These are phyloP conservation scores for Seriola rivoliana DNA, from an alignment of 2,113 vertebrate species.

Conservation along the genomic window DNA sequence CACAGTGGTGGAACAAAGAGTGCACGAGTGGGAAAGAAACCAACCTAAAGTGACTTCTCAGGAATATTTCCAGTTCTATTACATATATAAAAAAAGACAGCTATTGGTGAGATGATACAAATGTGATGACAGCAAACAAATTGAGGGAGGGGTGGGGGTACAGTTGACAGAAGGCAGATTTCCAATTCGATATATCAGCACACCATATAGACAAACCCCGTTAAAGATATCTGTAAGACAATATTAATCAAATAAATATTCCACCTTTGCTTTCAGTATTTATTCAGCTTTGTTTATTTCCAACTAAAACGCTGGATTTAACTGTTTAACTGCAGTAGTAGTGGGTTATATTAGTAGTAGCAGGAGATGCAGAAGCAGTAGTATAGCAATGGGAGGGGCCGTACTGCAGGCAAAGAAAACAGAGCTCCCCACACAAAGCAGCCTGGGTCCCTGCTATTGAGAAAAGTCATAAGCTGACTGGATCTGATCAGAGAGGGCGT, in stretches of 20 bases:
- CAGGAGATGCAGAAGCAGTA: slow-evolving; percentile 85
- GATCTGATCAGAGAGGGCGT: slow-evolving; percentile 44
- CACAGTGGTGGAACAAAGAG: slow-evolving; percentile 54
- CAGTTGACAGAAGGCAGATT: slow-evolving; percentile 67
- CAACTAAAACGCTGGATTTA: slow-evolving; percentile 88
- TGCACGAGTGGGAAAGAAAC: slow-evolving; percentile 65
- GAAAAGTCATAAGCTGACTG: slow-evolving; percentile 50
- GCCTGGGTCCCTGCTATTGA: slow-evolving; percentile 53
- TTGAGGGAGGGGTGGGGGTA: slow-evolving; percentile 30
- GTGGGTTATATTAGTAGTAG: slow-evolving; percentile 83
- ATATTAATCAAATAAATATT: slow-evolving; percentile 85
- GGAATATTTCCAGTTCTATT: slow-evolving; percentile 78
- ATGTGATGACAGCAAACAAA: slow-evolving; percentile 44
- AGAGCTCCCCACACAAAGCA: slow-evolving; percentile 48
- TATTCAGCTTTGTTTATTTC: slow-evolving; percentile 72
- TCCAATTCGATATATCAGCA: slow-evolving; percentile 69
- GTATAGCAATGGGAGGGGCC: slow-evolving; percentile 73
- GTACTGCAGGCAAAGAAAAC: slow-evolving; percentile 64
- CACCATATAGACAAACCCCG: slow-evolving; percentile 60
- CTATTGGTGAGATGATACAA: slow-evolving; percentile 64
- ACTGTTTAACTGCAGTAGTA: slow-evolving; percentile 84
- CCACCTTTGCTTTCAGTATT: slow-evolving; percentile 74
- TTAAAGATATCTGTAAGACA: slow-evolving; percentile 75
- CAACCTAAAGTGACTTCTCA: slow-evolving; percentile 55
- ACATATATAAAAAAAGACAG: slow-evolving; percentile 24